phyloP scores from a whole-genome alignment of 1,140 invertebrate species.

The Kradibia gibbosae region DNA sequence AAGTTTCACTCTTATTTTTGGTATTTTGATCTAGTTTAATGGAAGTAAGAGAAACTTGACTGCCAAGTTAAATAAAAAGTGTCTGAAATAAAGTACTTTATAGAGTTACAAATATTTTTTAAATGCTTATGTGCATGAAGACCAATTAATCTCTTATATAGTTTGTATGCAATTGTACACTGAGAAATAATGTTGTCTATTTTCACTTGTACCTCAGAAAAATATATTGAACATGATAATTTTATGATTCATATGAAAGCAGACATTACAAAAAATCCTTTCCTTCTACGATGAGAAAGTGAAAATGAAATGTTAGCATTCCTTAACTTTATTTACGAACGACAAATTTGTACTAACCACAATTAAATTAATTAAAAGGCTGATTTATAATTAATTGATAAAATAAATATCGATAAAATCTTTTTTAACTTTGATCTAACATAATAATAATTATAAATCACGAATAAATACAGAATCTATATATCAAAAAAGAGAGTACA shows the following conservation, averaged over 20 bases:
- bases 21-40: slow-evolving; percentile 36
- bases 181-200: slow-evolving; percentile 4
- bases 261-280: not conserved
- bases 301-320: slow-evolving; percentile 18
- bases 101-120: not conserved
- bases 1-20: slow-evolving; percentile 29
- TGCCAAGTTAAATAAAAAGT: not conserved
- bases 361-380: too few species aligned
- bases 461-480: too few species aligned
- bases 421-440: too few species aligned
- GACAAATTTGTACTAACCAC: too few species aligned
- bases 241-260: slow-evolving; percentile 8
- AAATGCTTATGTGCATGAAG: not conserved
- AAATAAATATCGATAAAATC: too few species aligned
- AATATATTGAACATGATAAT: slow-evolving; percentile 21
- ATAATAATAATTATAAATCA: too few species aligned
- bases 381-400: too few species aligned
- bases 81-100: not conserved
- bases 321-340: too few species aligned
- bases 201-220: not conserved
- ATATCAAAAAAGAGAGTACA: too few species aligned
- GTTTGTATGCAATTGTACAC: not conserved
- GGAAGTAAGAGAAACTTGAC: slow-evolving; percentile 28
- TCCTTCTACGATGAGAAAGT: slow-evolving; percentile 5
- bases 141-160: not conserved